Percentiles rank a stretch among this genome's conserved stretches.
These are phyloP conservation scores for Bambusicola thoracicus DNA, from an alignment of 2,113 vertebrate species.

Conservation along the genomic window DNA sequence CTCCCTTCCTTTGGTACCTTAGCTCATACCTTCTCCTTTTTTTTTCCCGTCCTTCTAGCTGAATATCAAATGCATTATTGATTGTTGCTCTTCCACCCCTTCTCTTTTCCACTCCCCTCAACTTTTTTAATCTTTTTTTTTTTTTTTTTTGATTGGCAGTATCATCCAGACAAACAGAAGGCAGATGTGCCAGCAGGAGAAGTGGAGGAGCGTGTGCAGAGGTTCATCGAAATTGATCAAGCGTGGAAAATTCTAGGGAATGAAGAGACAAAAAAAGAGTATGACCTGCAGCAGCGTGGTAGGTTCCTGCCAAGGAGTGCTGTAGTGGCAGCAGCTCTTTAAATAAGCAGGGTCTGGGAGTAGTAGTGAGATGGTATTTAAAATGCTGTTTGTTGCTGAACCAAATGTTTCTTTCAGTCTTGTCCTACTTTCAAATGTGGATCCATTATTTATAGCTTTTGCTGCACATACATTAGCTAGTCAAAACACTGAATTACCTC, in stretches of 20 bases:
- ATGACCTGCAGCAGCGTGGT: constrained; percentile 87
- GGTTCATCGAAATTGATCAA: constrained; percentile 88
- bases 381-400: constrained; percentile 57
- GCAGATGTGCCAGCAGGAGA: constrained; percentile 77
- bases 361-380: constrained; percentile 27
- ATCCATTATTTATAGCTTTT: constrained; percentile 71
- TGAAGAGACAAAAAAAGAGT: constrained; percentile 85
- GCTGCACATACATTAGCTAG: constrained; percentile 48
- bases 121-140: neutral
- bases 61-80: constrained; percentile 16
- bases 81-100: constrained; percentile 32
- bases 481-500: constrained; percentile 55
- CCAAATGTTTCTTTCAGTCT: constrained; percentile 32
- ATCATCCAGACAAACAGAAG: constrained; percentile 89
- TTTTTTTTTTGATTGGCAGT: constrained; percentile 79
- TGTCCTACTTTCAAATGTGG: constrained; percentile 43
- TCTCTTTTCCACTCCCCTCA: neutral
- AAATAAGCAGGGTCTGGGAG: constrained; percentile 45
- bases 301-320: constrained; percentile 71
- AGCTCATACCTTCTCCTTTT: constrained; percentile 46
- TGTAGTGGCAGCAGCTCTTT: constrained; percentile 52
- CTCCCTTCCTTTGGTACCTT: constrained; percentile 64
- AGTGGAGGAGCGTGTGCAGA: constrained; percentile 76
- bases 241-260: constrained; percentile 91
- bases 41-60: constrained; percentile 12